Conservation (phyloP, 2,888 invertebrate species). For the Apodemia duryi region DNA sequence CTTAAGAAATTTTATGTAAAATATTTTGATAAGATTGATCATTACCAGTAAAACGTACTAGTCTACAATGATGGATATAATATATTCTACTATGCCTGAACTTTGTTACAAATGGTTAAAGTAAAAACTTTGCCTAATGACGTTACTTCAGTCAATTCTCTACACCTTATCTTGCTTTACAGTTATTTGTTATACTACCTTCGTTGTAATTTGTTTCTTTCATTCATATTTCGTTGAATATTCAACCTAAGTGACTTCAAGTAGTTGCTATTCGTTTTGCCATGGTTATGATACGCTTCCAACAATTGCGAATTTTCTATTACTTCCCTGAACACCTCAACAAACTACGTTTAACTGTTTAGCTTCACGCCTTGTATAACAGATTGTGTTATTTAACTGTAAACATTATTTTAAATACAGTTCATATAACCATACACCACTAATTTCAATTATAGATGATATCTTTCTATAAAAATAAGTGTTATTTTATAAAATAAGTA, state of each 20-base stretch:
- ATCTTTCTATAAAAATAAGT: background rate
- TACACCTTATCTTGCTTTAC: conserved; percentile 12
- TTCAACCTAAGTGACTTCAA: conserved; percentile 8
- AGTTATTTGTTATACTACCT: conserved; percentile 4
- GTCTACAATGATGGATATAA: background rate
- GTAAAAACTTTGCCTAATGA: conserved; percentile 3
- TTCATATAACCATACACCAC: background rate
- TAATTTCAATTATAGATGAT: background rate
- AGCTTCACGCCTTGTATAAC: conserved; percentile 11
- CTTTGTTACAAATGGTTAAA: background rate
- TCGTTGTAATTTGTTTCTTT: conserved; percentile 10
- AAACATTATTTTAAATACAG: conserved; percentile 11
- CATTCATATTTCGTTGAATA: conserved; percentile 8
- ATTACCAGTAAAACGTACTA: background rate
- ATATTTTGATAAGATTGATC: no score
- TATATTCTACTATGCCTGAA: background rate
- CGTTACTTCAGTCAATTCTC: background rate
- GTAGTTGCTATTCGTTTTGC: conserved; percentile 17
- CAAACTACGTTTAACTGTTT: conserved; percentile 18
- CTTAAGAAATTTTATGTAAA: no score
- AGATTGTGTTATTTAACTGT: conserved; percentile 21
- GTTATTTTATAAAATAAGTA: background rate
- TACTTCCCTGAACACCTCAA: conserved; percentile 16
- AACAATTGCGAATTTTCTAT: conserved; percentile 18
- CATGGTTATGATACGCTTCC: conserved; percentile 18